Base-by-base conservation (phyloP, 2,113 vertebrate genomes). In the Gorsachius goisagi region DNA sequence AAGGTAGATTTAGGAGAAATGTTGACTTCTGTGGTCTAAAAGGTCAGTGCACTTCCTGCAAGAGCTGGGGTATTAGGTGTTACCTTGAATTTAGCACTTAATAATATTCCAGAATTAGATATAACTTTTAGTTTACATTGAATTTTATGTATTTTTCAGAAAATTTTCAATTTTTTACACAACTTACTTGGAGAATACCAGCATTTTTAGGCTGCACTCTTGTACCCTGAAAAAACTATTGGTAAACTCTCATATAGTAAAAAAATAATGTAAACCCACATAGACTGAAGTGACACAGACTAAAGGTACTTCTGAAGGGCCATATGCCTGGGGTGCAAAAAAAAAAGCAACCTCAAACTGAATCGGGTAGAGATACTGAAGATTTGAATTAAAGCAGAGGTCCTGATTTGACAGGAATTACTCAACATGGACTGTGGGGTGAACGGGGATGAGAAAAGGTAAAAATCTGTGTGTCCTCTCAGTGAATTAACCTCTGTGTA, bases 1-100 rank as follows among this genome's bases (percentile, higher is more conserved):
- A 90, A 91, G 28, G n/a, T 80, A 83, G 66, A 64, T 95, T 93
- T 95, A 92, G 55, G 95, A 76, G 52, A 95, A 89, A 69, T 91
- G 44, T 11, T 93, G 74, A 64, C 75, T 79, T 76, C 86, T 86
- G 66, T 59, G 53, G 66, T 78, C 71, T 94, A 30, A 81, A 95
- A 89, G 75, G 66, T 62, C 82, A 85, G 9, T 35, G 62, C 6
- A 49, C 10, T 93, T 62, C 69, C 59, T 85, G 53, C 37, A 91
- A 47, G 45, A 63, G 47, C 21, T 64, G 67, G 21, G 15, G 50
- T 86, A 35, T 58, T 85, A 49, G 22, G 16, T 52, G 21, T 71
- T 86, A 33, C 78, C 26, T 69, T 86, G n/a, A 45, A 45, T 64
- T 80, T 35, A 64, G 44, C 45, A 64, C 23, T 59, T 63, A 12